Evolutionary conservation across 1,140 invertebrate species (phyloP).

Genomic region (Xylocopa sonorina): DNA sequence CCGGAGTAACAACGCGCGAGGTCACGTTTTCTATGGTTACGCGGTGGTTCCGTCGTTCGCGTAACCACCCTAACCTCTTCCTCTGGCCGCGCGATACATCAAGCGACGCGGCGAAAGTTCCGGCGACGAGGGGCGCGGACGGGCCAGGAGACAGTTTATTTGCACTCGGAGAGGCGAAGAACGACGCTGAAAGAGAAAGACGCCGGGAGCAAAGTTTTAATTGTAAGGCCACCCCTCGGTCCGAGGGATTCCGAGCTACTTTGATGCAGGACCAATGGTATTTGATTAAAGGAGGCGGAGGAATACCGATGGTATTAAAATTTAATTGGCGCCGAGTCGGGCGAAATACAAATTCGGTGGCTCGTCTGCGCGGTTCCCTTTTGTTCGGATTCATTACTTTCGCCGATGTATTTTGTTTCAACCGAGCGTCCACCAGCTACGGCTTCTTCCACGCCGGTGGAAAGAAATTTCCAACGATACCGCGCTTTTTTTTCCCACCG

Average conservation of each 20-base stretch:
- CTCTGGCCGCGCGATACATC: neutral
- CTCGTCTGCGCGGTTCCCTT: neutral
- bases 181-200: neutral
- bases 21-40: constrained; percentile 34
- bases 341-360: neutral
- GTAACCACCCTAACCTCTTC: constrained; percentile 12
- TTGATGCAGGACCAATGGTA: constrained; percentile 16
- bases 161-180: constrained; percentile 13
- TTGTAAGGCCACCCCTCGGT: constrained; percentile 27
- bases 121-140: neutral
- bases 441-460: too few species aligned
- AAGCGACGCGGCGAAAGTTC: constrained; percentile 49
- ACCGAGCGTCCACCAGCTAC: neutral
- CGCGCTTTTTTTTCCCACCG: too few species aligned
- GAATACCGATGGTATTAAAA: constrained; percentile 36
- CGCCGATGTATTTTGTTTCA: neutral
- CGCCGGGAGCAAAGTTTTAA: constrained; percentile 55
- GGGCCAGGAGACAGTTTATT: constrained; percentile 11
- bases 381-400: neutral
- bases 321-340: constrained; percentile 67
- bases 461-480: too few species aligned
- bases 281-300: constrained; percentile 25
- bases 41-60: constrained; percentile 39
- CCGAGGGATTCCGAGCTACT: constrained; percentile 18
- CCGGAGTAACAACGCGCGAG: neutral